Evolutionary conservation across 1,140 invertebrate species (phyloP), one percentile per base, ranked within the genome.

Genomic region (Drosophila sproati): DNA sequence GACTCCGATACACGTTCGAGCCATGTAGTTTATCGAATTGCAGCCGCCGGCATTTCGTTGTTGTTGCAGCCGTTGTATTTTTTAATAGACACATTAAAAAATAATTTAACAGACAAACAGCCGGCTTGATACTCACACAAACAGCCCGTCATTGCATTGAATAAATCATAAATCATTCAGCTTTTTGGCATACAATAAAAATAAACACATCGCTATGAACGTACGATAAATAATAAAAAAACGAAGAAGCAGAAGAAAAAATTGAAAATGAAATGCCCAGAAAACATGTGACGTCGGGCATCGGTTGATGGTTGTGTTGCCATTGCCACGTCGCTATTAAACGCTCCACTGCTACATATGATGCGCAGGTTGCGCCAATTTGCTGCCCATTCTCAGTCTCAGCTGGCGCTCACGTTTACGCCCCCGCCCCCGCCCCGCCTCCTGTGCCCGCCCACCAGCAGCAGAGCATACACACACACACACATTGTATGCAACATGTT

Each of bases 41-140:
- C 75, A 73, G 50, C 48, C 55, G 48, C 73, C 47, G 74, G 64
- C 52, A 63, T 64, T 45, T 52, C 35, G 60, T 66, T 60, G 67
- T 28, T 72, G 73, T 72, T 87, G 82, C 82, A 86, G 82, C 75
- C 82, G 83, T 88, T 86, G 82, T 83, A 69, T 88, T 83, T 87
- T 87, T 87, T 87, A 87, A 87, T 87, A 87, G 83, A 87, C 80
- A 82, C 85, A 87, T 87, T 87, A 87, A 87, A 87, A 87, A 87
- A 87, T 87, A 87, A 87, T 87, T 87, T 88, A 87, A 88, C 83
- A 77, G 69, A 73, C 76, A 82, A 74, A 73, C 73, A 50, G 56
- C 34, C 57, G 66, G 51, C 61, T 50, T 55, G 70, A 61, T 63
- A 64, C 52, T 71, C 73, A 71, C 55, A 71, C 60, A 64, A 75